Base-by-base conservation (phyloP, 2,888 invertebrate genomes). In the Vandiemenella viatica region DNA sequence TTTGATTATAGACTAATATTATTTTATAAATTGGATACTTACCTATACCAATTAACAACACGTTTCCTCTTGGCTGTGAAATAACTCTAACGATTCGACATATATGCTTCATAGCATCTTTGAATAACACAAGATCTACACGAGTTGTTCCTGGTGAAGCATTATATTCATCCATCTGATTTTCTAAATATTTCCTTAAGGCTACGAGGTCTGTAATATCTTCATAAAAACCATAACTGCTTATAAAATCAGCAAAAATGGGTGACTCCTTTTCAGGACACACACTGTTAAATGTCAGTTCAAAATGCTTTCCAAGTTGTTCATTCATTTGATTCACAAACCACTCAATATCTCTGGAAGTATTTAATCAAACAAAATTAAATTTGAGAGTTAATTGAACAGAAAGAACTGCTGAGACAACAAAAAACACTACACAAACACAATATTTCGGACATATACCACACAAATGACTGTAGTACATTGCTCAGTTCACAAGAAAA, bases 61-160 rank as follows among this genome's bases (percentile, higher is more conserved):
- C 75, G 63, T 91, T 80, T 1, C 91, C 90, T 10, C 85, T 69
- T 0, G 83, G 85, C 62, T 75, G 89, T 1, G 89, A 84, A 49
- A 91, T 76, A 22, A 90, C 85, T 40, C 91, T 73, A 19, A 83
- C 79, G 51, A 91, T 82, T 54, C 86, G 77, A 52, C 83, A 80
- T 48, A 91, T 75, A 65, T 91, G 90, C 58, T 88, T 83, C 40
- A 91, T 80, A 8, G 90, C 90, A 61, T 91, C 89, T 57, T 77
- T 79, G 66, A 90, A 91, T 51, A 91, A 72, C 5, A 91, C 88
- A 51, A 91, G 67, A 63, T 88, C 81, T 76, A 90, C 79, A 58
- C 78, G 75, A 3, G 84, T 75, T 19, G 82, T 80, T 1, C 88
- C 87, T 0, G 86, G 83, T 8, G 78, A 76, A 43, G 75, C 74